Conservation (phyloP, 2,797 vertebrate genomes). For the Nyctibius grandis region DNA sequence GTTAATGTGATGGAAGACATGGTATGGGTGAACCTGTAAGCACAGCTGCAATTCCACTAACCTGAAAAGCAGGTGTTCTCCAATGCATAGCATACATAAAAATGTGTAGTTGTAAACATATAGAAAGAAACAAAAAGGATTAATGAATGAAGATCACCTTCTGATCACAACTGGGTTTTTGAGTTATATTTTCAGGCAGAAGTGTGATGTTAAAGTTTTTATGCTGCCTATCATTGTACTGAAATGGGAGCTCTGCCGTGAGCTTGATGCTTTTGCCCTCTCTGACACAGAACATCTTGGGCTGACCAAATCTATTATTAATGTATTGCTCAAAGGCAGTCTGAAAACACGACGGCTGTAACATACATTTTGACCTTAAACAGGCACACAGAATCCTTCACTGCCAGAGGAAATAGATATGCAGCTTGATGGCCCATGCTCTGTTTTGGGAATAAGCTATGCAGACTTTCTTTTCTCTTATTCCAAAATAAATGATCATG, state of each 20-base stretch:
- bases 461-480: not conserved
- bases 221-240: not conserved
- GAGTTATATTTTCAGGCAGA: not conserved
- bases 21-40: not conserved
- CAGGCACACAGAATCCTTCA: not conserved
- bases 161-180: not conserved
- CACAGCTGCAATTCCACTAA: not conserved
- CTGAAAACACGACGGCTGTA: not conserved
- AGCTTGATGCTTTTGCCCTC: not conserved
- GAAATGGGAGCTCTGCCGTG: not conserved
- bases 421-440: not conserved
- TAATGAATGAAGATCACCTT: not conserved
- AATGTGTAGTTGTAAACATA: not conserved
- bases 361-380: not conserved
- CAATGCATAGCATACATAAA: not conserved
- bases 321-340: not conserved
- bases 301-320: constrained; percentile 15
- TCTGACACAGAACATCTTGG: not conserved
- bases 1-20: not conserved
- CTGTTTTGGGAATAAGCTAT: not conserved
- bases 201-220: not conserved
- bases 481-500: not conserved
- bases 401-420: not conserved
- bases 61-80: not conserved
- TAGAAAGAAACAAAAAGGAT: not conserved